Evolutionary conservation across 2,797 vertebrate genomes (phyloP).

Genomic region (Enteromius trimaculatus): DNA sequence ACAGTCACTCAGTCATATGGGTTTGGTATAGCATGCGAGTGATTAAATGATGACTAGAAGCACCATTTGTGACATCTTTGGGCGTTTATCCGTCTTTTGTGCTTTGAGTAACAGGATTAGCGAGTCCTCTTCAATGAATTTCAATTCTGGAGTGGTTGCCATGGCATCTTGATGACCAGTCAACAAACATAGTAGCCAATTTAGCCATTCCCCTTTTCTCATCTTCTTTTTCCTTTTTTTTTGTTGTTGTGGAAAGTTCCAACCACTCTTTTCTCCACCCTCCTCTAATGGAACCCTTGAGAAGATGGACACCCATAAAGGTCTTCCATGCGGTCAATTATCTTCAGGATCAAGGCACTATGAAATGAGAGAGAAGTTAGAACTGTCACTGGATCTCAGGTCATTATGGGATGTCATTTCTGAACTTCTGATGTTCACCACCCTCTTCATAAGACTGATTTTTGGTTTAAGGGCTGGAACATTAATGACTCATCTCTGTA

Average conservation of each 20-base stretch:
- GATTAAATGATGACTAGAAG: constrained; percentile 5
- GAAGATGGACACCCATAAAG: constrained; percentile 40
- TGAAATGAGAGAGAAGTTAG: constrained; percentile 31
- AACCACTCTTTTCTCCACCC: constrained; percentile 56
- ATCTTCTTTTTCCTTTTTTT: constrained; percentile 44
- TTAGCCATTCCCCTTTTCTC: constrained; percentile 32
- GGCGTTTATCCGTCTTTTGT: constrained; percentile 42
- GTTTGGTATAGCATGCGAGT: neutral
- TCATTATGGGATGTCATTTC: constrained; percentile 13
- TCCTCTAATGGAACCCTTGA: constrained; percentile 49
- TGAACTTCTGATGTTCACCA: constrained; percentile 35
- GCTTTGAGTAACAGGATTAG: constrained; percentile 40
- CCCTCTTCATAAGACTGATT: neutral
- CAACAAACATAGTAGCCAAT: constrained; percentile 66
- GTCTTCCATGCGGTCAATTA: constrained; percentile 49
- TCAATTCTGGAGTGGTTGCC: constrained; percentile 63
- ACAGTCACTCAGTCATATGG: neutral
- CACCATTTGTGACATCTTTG: neutral
- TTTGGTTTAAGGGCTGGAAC: constrained; percentile 21
- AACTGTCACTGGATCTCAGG: constrained; percentile 16
- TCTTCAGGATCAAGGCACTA: constrained; percentile 21
- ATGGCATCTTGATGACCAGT: constrained; percentile 63
- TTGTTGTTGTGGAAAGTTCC: constrained; percentile 70
- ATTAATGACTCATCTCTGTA: constrained; percentile 27
- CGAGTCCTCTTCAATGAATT: constrained; percentile 24